Base-by-base conservation (phyloP, 2,888 invertebrate species). In the Emmelina monodactyla region DNA sequence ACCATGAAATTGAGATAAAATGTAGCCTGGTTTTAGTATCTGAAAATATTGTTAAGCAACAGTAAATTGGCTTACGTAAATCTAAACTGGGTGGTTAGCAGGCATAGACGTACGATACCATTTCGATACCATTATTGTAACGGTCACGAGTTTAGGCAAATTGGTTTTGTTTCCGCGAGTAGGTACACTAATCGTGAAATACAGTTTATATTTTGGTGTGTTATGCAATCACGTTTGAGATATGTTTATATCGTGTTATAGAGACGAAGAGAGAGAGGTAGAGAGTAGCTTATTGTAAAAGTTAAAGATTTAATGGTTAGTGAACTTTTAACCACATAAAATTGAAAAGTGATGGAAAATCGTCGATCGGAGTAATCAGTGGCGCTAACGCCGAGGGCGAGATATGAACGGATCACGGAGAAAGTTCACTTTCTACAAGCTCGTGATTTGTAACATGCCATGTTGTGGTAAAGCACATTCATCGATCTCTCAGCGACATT, bases 371-470 rank as follows among this genome's bases (percentile, higher is more conserved):
- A n/a, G n/a, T n/a, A n/a, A n/a, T n/a, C n/a, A n/a, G n/a, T n/a
- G n/a, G n/a, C n/a, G n/a, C n/a, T n/a, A n/a, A n/a, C n/a, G n/a
- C n/a, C n/a, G n/a, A n/a, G n/a, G n/a, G n/a, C n/a, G n/a, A 33
- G 39, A 37, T 29, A 37, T 37, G 34, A 37, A 34, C 37, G 22
- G 37, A 22, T 39, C 33, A 34, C 29, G 30, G 39, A 39, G 39
- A 39, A 39, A 39, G 39, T 39, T 32, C 39, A 39, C 39, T 39
- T 39, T 39, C 25, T 25, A 25, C n/a, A 25, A 25, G 25, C 6
- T 11, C 3, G 11, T 25, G 25, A 25, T 25, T 25, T 25, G 25
- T 25, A 11, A 9, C 25, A n/a, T 25, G 19, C 19, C 9, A 9
- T 25, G 25, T 9, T 25, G 25, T 25, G 25, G 25, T 25, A 25